Conservation (phyloP, 2,113 vertebrate species). For the Jacana jacana region DNA sequence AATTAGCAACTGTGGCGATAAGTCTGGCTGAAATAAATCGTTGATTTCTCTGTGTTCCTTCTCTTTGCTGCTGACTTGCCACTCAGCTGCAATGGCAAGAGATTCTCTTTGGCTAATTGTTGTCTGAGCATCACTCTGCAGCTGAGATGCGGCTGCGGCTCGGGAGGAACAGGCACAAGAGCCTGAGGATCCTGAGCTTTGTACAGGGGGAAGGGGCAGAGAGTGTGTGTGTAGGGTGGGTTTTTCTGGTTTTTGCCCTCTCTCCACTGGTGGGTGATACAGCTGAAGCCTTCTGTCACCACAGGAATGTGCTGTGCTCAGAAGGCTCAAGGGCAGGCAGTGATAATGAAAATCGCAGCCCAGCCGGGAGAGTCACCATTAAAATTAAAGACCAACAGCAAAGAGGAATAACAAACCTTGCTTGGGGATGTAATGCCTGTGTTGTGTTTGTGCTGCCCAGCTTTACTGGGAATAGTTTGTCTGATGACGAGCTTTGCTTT, state of each 20-base stretch:
- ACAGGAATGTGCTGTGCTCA: neutral
- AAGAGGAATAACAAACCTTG: neutral
- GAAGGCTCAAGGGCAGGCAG: neutral
- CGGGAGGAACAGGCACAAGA: neutral
- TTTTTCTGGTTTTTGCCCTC: too few species aligned
- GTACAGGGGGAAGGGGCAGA: neutral
- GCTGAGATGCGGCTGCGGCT: neutral
- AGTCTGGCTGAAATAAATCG: conserved; percentile 20
- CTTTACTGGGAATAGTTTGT: neutral
- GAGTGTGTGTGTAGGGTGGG: neutral
- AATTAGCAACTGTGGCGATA: neutral
- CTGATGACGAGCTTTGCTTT: neutral
- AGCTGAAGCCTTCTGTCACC: neutral
- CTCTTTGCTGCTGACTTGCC: neutral
- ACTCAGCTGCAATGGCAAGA: neutral
- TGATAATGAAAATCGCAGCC: neutral
- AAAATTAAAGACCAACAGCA: neutral
- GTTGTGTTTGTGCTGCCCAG: neutral
- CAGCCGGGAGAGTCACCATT: neutral
- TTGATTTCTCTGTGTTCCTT: neutral
- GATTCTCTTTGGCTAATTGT: neutral
- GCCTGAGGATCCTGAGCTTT: neutral
- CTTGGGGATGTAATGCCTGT: neutral
- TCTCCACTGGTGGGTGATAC: fast-evolving
- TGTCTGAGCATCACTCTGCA: neutral